These are phyloP conservation scores for Baronia brevicornis DNA, from an alignment of 2,888 invertebrate genomes.

Conservation along the genomic window DNA sequence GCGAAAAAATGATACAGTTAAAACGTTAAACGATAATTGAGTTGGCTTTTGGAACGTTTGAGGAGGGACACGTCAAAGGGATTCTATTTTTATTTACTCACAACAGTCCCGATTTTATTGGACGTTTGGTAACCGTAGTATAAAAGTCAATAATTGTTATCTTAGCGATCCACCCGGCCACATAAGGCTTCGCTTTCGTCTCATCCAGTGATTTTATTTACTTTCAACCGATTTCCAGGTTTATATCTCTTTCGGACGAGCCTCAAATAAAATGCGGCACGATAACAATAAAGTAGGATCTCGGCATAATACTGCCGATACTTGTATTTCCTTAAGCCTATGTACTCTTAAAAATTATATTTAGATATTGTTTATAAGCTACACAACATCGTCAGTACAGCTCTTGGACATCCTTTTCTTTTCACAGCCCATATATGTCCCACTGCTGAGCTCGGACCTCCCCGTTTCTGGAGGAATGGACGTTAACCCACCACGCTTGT, in stretches of 20 bases:
- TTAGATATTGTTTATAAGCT: too few relatives aligned
- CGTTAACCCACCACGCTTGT: too few relatives aligned
- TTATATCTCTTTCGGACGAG: slow-evolving; percentile 54
- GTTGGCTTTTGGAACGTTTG: too few relatives aligned
- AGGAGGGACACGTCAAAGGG: too few relatives aligned
- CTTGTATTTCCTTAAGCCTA: slow-evolving; percentile 60
- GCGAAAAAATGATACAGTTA: background rate
- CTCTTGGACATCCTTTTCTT: too few relatives aligned
- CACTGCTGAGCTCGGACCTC: too few relatives aligned
- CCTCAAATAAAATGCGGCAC: slow-evolving; percentile 61
- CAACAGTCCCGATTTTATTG: slow-evolving; percentile 25
- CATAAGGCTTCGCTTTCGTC: slow-evolving; percentile 30
- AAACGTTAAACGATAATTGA: slow-evolving; percentile 3
- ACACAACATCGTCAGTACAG: too few relatives aligned
- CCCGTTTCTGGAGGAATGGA: too few relatives aligned
- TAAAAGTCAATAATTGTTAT: slow-evolving; percentile 62
- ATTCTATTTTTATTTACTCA: background rate
- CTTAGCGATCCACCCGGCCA: slow-evolving; percentile 43
- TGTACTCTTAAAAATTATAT: too few relatives aligned
- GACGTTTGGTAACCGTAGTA: slow-evolving; percentile 34
- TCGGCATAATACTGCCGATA: slow-evolving; percentile 64
- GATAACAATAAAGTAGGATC: slow-evolving; percentile 70
- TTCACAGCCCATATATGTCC: too few relatives aligned
- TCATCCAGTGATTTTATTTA: slow-evolving; percentile 53
- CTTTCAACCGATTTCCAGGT: slow-evolving; percentile 58